These are phyloP conservation scores for Cotesia vestalis DNA, from an alignment of 1,140 invertebrate species.

Conservation along the genomic window DNA sequence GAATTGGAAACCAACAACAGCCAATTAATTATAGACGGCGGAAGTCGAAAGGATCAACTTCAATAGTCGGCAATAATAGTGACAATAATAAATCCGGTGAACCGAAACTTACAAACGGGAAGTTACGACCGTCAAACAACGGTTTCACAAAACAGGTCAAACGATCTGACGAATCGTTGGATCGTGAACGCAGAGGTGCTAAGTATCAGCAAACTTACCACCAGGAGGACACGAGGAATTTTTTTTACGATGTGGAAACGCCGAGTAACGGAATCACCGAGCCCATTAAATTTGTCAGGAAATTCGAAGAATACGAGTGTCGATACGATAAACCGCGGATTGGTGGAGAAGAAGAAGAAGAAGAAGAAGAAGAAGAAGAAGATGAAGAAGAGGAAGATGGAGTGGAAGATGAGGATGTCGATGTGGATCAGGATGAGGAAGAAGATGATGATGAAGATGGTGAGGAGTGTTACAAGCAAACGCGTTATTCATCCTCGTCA, in stretches of 20 bases:
- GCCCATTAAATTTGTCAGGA: conserved; percentile 20
- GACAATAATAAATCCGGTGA: conserved; percentile 22
- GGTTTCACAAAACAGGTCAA: conserved; percentile 41
- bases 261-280: not conserved
- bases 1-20: not conserved
- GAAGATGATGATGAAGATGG: not conserved
- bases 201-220: conserved; percentile 35
- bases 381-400: not conserved
- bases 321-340: not conserved
- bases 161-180: conserved; percentile 32
- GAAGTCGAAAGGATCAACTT: conserved; percentile 9
- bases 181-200: conserved; percentile 25
- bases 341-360: too few relatives aligned
- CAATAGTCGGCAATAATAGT: conserved; percentile 28
- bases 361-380: too few relatives aligned
- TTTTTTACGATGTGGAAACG: conserved; percentile 27
- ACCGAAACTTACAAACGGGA: conserved; percentile 37
- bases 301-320: conserved; percentile 22
- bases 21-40: conserved; percentile 25
- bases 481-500: not conserved
- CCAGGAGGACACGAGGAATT: conserved; percentile 21
- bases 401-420: too few relatives aligned
- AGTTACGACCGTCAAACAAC: conserved; percentile 35
- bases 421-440: too few relatives aligned
- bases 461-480: not conserved